Conservation (phyloP, 2,797 vertebrate genomes). For the Coluber constrictor region DNA sequence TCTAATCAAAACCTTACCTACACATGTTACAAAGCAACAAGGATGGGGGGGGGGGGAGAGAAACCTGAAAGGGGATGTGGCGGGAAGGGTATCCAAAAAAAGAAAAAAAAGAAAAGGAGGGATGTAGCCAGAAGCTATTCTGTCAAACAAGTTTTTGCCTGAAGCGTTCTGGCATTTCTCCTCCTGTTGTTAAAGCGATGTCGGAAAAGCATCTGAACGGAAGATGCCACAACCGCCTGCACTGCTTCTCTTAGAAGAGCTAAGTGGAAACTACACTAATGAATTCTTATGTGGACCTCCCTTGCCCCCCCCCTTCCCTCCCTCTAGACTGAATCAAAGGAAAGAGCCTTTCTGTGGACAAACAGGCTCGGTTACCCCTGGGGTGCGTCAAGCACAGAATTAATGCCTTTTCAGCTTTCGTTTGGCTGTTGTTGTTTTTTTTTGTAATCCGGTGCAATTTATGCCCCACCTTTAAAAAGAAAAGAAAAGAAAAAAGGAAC, state of each 20-base stretch:
- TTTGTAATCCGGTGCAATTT: background rate
- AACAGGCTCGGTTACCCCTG: background rate
- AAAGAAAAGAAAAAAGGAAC: background rate
- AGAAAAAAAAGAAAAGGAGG: background rate
- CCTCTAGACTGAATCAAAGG: background rate
- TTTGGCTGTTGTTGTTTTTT: background rate
- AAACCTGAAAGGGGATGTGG: background rate
- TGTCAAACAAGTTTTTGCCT: constrained; percentile 1
- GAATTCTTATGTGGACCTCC: background rate
- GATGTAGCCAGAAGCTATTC: background rate
- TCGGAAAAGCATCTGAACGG: constrained; percentile 3
- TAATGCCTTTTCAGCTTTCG: background rate
- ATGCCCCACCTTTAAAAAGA: background rate
- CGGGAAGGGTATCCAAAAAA: background rate
- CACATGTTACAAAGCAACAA: background rate
- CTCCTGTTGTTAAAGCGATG: background rate
- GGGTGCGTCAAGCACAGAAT: background rate
- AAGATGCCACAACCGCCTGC: background rate
- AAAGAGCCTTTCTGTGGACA: background rate
- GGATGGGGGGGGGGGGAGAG: background rate
- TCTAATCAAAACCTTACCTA: background rate
- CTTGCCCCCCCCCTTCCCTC: constrained; percentile 10
- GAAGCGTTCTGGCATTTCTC: background rate
- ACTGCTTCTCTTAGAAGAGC: constrained; percentile 10
- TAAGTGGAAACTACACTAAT: background rate